Evolutionary conservation across 2,888 invertebrate species (phyloP), one percentile per base, ranked within the genome.

Genomic region (Limnephilus auricula): DNA sequence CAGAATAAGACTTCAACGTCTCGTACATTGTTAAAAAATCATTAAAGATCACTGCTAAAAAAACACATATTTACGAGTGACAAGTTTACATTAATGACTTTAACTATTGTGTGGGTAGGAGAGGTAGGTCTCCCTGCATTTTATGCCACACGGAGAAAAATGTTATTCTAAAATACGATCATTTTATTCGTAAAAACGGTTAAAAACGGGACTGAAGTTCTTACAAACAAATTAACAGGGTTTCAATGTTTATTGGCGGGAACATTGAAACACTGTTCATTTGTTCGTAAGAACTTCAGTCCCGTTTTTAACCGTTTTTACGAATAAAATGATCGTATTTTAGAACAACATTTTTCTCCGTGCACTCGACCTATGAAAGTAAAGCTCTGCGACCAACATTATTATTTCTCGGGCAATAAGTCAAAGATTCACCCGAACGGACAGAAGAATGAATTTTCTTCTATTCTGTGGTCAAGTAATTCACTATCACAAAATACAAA

Each of bases 381-480:
- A 34, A 65, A 65, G 25, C 9, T 32, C 34, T 34, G 34, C 2
- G 25, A 25, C 82, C 82, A 37, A 82, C 82, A 34, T 6, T n/a
- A 65, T 65, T 65, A 65, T 82, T 82, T 82, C 82, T 82, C 82
- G 34, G 9, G 18, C 82, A 82, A 25, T 25, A 32, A 82, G 18
- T 32, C 82, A 32, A 65, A 34, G 82, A 32, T 82, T 82, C 82
- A 34, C 82, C 82, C 37, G 82, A 82, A 82, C 34, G 34, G 25
- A 37, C 82, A 18, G 34, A 82, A 82, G 34, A 82, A 82, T 82
- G 34, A 6, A 34, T 13, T 82, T 25, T 82, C 82, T 34, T 82
- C 37, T 85, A 85, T 30, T 85, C 85, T 85, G 85, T 85, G 85
- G 85, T 85, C 85, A 85, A 40, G 45, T 85, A 85, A 85, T 85